phyloP scores from a whole-genome alignment of 2,113 vertebrate genomes.

The Heliornis fulica region DNA sequence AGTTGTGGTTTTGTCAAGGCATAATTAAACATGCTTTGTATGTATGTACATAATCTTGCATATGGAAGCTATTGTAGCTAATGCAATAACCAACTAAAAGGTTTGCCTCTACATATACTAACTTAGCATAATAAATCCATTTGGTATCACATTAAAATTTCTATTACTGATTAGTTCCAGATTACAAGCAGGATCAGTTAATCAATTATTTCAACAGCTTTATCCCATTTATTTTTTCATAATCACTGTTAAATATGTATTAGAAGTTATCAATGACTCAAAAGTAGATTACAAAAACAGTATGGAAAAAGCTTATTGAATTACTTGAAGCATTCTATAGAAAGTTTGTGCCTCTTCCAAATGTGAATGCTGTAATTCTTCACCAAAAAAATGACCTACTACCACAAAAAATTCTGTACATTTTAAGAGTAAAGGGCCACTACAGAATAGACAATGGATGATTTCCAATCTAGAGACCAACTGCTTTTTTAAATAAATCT shows the following conservation, averaged over 20 bases:
- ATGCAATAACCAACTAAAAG: background rate
- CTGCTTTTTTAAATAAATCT: background rate
- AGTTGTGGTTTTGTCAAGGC: background rate
- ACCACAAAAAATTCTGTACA: background rate
- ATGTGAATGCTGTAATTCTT: background rate
- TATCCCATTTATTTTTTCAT: background rate
- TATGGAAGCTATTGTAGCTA: background rate
- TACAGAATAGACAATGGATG: background rate
- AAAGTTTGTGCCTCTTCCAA: background rate
- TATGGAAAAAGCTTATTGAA: background rate
- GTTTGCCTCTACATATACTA: background rate
- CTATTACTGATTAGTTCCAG: background rate
- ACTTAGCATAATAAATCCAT: background rate
- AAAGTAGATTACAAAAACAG: background rate
- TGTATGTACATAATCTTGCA: background rate
- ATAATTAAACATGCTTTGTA: background rate
- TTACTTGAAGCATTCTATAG: background rate
- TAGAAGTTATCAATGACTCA: background rate
- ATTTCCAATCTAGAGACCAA: background rate
- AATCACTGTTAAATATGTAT: background rate
- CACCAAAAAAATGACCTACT: background rate
- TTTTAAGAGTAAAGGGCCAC: background rate
- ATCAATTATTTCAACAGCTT: background rate
- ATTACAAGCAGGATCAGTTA: background rate
- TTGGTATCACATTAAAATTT: background rate